phyloP scores from a whole-genome alignment of 2,797 vertebrate genomes.

The Lepilemur septentrionalis region DNA sequence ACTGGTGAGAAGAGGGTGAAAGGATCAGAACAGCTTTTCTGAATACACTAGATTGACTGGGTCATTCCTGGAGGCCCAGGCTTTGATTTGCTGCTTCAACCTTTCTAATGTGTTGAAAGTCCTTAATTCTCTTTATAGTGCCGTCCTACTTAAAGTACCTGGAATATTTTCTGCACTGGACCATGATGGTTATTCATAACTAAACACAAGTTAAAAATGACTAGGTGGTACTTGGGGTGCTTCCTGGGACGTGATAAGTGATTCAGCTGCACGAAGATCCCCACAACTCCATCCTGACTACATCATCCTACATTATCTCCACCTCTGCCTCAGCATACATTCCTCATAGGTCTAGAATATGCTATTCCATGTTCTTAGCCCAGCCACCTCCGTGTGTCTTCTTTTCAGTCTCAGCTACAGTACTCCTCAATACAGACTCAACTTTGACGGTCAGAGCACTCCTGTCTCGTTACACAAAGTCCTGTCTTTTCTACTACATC shows the following conservation, averaged over 20 bases:
- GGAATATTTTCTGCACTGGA: background rate
- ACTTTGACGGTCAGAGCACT: background rate
- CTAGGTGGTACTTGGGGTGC: background rate
- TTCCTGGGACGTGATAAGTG: background rate
- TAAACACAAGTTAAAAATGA: background rate
- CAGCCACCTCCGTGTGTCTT: background rate
- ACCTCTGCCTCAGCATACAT: background rate
- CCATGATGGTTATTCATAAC: background rate
- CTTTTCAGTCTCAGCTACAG: background rate
- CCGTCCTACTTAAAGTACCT: background rate
- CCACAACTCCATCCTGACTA: background rate
- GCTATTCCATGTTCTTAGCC: background rate
- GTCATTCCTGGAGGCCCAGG: background rate
- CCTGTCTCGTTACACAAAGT: background rate
- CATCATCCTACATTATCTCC: background rate
- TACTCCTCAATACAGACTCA: background rate
- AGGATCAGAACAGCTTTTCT: background rate
- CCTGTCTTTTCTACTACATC: background rate
- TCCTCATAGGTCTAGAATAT: background rate
- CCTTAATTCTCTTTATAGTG: background rate
- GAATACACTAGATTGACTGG: background rate
- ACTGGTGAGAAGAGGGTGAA: background rate
- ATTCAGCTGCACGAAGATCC: background rate
- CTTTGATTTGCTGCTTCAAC: background rate
- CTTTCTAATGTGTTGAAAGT: background rate